These are phyloP conservation scores for Salticus scenicus DNA, from an alignment of 2,888 invertebrate species.

Conservation along the genomic window DNA sequence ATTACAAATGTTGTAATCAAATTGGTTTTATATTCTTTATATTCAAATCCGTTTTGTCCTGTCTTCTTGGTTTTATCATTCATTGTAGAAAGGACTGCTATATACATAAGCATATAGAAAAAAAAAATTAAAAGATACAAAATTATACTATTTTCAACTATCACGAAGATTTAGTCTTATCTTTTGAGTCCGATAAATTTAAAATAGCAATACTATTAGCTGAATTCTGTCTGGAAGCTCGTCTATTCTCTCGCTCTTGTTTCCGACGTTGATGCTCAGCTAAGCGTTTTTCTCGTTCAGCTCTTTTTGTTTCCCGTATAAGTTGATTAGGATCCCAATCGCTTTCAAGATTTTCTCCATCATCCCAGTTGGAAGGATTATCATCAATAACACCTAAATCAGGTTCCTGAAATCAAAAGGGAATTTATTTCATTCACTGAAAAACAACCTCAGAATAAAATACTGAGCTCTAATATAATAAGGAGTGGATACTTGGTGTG, in stretches of 20 bases:
- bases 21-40: too few species aligned
- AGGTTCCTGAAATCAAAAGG: constrained; percentile 30
- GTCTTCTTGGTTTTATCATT: too few species aligned
- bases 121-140: too few species aligned
- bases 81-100: too few species aligned
- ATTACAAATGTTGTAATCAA: too few species aligned
- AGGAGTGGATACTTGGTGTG: too few species aligned
- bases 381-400: constrained; percentile 67
- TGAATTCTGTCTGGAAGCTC: constrained; percentile 36
- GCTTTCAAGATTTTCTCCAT: constrained; percentile 42
- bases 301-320: constrained; percentile 48
- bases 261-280: constrained; percentile 67
- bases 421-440: too few species aligned
- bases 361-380: constrained; percentile 57
- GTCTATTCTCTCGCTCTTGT: constrained; percentile 54
- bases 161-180: constrained; percentile 61
- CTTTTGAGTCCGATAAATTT: constrained; percentile 56
- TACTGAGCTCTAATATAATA: too few species aligned
- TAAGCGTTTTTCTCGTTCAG: constrained; percentile 58
- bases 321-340: constrained; percentile 58
- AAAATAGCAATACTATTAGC: constrained; percentile 30
- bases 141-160: too few species aligned
- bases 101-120: too few species aligned
- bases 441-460: too few species aligned
- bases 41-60: too few species aligned